These are phyloP conservation scores for Proctacanthus coquilletti DNA, from an alignment of 1,140 invertebrate species.

Conservation along the genomic window DNA sequence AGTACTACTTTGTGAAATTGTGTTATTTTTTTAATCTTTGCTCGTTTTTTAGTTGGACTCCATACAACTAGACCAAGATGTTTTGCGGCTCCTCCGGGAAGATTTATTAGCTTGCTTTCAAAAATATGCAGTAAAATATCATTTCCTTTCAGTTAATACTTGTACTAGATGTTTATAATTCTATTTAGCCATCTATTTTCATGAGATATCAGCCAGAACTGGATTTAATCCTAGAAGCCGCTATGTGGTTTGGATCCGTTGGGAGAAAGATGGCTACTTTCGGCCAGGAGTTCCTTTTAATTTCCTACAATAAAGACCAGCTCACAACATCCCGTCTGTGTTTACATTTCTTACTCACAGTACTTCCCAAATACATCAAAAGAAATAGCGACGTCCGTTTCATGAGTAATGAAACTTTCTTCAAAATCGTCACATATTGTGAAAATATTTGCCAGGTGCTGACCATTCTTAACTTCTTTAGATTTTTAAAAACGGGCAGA, in stretches of 20 bases:
- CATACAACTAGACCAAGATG: conserved; percentile 36
- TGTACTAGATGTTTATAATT: conserved; percentile 5
- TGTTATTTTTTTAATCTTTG: not conserved
- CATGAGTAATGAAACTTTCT: conserved; percentile 33
- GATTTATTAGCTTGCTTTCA: conserved; percentile 35
- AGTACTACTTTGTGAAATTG: not conserved
- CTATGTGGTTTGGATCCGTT: conserved; percentile 41
- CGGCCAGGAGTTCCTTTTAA: conserved; percentile 42
- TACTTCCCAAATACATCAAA: conserved; percentile 36
- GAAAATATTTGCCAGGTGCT: conserved; percentile 37
- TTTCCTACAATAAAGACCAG: conserved; percentile 37
- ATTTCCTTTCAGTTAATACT: not conserved
- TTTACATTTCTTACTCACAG: conserved; percentile 36
- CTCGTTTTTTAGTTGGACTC: conserved; percentile 35
- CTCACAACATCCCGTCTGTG: conserved; percentile 33
- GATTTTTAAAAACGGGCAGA: conserved; percentile 42
- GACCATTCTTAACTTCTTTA: conserved; percentile 41
- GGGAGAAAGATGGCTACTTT: conserved; percentile 36
- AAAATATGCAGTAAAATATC: conserved; percentile 33
- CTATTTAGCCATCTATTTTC: conserved; percentile 34
- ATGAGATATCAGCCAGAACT: conserved; percentile 38
- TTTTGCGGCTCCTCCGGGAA: conserved; percentile 36
- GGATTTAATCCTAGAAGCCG: conserved; percentile 37
- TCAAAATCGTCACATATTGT: conserved; percentile 32
- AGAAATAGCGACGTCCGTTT: conserved; percentile 35